Percentiles rank a stretch among this genome's conserved stretches.
Conservation (phyloP, 2,113 vertebrate species). For the Sylvietta virens region DNA sequence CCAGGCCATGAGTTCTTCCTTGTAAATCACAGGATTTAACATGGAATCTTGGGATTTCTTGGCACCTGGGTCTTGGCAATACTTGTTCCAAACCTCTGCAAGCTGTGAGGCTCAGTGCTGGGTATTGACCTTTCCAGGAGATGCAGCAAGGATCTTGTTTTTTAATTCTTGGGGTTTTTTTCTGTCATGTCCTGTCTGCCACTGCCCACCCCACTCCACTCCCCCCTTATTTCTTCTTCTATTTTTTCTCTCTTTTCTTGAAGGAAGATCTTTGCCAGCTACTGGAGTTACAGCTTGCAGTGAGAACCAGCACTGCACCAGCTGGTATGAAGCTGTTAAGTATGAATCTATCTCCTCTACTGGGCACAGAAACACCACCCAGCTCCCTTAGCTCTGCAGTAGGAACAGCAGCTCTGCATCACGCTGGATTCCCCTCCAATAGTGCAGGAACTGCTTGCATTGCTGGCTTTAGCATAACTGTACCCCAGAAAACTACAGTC, state of each 20-base stretch:
- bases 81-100: neutral
- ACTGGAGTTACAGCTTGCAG: neutral
- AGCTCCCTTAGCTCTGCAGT: neutral
- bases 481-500: neutral
- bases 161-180: neutral
- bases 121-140: neutral
- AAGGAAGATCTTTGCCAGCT: neutral
- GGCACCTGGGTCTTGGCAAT: neutral
- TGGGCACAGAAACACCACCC: neutral
- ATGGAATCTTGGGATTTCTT: neutral
- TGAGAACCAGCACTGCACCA: neutral
- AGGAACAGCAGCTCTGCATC: neutral
- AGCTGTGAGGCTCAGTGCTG: neutral
- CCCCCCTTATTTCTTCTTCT: neutral
- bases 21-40: neutral
- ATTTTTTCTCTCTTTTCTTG: neutral
- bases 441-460: neutral
- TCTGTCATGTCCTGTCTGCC: neutral
- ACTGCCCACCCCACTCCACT: neutral
- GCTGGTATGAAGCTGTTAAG: neutral
- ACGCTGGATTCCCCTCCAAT: fast-evolving
- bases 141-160: neutral
- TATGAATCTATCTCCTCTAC: neutral
- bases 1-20: neutral
- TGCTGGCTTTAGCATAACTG: neutral